Base-by-base conservation (phyloP, 2,797 vertebrate genomes). In the Sylvia borin region DNA sequence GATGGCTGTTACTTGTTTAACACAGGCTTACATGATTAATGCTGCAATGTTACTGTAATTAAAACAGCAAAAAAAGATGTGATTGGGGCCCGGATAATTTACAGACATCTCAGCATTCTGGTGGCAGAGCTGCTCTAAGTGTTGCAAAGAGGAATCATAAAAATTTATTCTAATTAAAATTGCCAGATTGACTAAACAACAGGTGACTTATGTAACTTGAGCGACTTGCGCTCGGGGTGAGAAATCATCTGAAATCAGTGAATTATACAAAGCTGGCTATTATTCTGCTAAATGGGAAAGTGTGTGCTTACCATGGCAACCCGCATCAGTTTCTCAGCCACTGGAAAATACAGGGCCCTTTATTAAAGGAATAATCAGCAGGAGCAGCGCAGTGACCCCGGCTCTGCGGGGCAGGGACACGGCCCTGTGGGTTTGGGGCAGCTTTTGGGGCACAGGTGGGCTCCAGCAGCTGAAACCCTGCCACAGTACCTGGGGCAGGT, bases 221-320 rank as follows among this genome's bases (percentile, higher is more conserved):
- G 82, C 25, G 25, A 89, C 94, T 79, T 92, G 90, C 70, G 84
- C 91, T 90, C 16, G 92, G 87, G 91, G 77, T 93, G 91, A 95
- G 93, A 90, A 96, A 96, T 96, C 92, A 86, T 97, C 74, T 79
- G 96, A 97, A 97, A 95, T 96, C 96, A 95, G 91, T 94, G 95
- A 97, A 90, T 96, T 97, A 97, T 97, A 92, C 75, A 94, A 97
- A 97, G 85, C 92, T 94, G 93, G 89, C 95, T 93, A 94, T 96
- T 97, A 77, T 96, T 92, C 89, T 66, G 11, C 88, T 96, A 95
- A 96, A 96, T 87, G 93, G 90, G 91, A 93, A 97, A 94, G 92
- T 96, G 94, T 96, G 95, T 80, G 83, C 96, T 96, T 96, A 10
- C 97, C 97, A 97, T 97, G 96, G 97, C 97, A 97, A 97, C 97